Evolutionary conservation across 2,113 vertebrate genomes (phyloP).

Genomic region (Acanthisitta chloris): DNA sequence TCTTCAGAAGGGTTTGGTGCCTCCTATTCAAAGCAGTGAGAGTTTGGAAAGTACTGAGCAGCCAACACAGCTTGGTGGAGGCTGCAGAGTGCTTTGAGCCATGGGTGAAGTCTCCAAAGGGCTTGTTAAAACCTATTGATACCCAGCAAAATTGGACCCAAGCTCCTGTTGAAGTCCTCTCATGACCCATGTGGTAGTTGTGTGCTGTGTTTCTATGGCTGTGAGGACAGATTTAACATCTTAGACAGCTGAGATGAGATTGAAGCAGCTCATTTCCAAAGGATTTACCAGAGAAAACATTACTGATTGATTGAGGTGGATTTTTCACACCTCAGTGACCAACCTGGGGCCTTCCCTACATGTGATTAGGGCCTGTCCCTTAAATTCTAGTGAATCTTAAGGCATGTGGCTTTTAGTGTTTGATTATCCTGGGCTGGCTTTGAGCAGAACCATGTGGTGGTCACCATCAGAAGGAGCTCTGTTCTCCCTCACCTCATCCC

Average conservation of each 20-base stretch:
- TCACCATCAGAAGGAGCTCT: background rate
- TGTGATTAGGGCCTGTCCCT: background rate
- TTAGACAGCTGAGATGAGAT: background rate
- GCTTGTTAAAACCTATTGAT: background rate
- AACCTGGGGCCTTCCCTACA: background rate
- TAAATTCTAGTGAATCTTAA: background rate
- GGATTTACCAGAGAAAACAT: background rate
- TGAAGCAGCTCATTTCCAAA: background rate
- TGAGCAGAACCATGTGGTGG: background rate
- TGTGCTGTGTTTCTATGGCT: background rate
- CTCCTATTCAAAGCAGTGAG: background rate
- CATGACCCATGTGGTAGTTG: rapidly evolving
- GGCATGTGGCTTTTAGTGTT: background rate
- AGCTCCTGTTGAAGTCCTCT: background rate
- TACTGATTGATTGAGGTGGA: background rate
- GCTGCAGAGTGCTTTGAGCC: background rate
- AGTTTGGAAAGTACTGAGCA: background rate
- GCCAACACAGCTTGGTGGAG: background rate
- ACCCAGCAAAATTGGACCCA: background rate
- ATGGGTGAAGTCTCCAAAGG: background rate
- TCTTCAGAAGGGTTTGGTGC: background rate
- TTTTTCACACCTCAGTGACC: background rate
- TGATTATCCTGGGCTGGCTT: background rate
- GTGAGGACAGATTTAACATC: background rate
- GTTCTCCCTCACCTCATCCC: background rate